Percentiles rank a stretch among this genome's conserved stretches.
Evolutionary conservation across 2,113 vertebrate genomes (phyloP).

Genomic region (Zapus hudsonius): DNA sequence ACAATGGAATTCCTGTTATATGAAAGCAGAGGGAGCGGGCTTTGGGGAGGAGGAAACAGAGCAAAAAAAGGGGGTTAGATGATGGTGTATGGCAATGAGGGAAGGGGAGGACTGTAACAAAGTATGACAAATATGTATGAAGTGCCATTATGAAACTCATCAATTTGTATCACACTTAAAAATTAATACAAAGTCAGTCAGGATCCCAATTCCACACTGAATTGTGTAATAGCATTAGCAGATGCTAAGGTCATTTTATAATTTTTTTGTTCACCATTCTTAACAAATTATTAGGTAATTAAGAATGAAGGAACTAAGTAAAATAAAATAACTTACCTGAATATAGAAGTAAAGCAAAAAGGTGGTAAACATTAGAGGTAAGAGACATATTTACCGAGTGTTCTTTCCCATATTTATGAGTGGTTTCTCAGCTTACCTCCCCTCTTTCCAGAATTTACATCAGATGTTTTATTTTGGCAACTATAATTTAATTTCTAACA

Average conservation of each 20-base stretch:
- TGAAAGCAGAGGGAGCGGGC: too few relatives aligned
- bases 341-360: neutral
- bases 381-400: neutral
- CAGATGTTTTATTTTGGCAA: neutral
- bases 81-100: too few relatives aligned
- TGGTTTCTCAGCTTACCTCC: neutral
- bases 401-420: neutral
- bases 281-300: neutral
- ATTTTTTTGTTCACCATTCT: neutral
- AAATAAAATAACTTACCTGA: neutral
- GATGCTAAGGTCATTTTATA: conserved; percentile 1
- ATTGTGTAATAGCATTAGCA: neutral
- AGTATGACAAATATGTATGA: neutral
- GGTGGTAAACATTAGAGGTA: neutral
- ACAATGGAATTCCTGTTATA: too few relatives aligned
- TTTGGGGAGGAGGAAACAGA: too few relatives aligned
- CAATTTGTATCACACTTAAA: too few relatives aligned
- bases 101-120: neutral
- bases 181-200: too few relatives aligned
- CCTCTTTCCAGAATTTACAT: neutral
- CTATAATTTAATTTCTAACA: conserved; percentile 22
- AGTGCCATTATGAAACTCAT: neutral
- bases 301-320: neutral
- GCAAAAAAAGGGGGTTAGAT: too few relatives aligned
- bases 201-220: neutral